Evolutionary conservation across 2,113 vertebrate species (phyloP).

Genomic region (Zosterops hypoxanthus): DNA sequence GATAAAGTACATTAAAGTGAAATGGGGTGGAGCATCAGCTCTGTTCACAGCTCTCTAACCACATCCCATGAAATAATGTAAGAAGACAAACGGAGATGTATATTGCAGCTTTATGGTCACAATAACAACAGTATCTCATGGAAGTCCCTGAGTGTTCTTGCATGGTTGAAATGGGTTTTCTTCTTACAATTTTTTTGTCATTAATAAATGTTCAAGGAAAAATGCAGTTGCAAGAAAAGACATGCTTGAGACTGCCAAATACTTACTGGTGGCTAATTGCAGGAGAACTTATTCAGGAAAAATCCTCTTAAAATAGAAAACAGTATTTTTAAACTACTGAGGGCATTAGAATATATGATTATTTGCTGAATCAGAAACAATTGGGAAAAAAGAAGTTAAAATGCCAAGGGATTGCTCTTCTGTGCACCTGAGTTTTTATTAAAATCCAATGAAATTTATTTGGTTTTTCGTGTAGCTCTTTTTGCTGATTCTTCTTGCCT

Average conservation of each 20-base stretch:
- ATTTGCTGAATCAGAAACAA: constrained; percentile 3
- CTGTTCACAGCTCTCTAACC: background rate
- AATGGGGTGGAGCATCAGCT: background rate
- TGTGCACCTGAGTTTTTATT: background rate
- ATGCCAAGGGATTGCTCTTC: background rate
- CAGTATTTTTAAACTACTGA: constrained; percentile 39
- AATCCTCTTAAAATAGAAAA: constrained; percentile 54
- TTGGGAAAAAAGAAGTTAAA: background rate
- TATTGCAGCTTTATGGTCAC: constrained; percentile 33
- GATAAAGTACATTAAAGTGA: background rate
- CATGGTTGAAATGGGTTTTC: constrained; percentile 29
- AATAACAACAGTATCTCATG: background rate
- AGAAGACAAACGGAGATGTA: background rate
- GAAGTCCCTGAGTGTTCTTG: background rate
- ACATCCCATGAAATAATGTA: background rate
- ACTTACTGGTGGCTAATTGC: constrained; percentile 61
- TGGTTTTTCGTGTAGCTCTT: background rate
- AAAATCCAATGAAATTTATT: background rate
- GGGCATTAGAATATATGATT: constrained; percentile 17
- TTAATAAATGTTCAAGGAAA: constrained; percentile 3
- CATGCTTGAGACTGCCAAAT: constrained; percentile 52
- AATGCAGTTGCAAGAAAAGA: constrained; percentile 36
- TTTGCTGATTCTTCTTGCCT: background rate
- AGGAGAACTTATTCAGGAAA: constrained; percentile 54
- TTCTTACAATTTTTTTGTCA: background rate